A percentile compares a stretch with the other conserved stretches of the same genome.
Evolutionary conservation across 2,113 vertebrate species (phyloP).

Genomic region (Aegotheles bennettii): DNA sequence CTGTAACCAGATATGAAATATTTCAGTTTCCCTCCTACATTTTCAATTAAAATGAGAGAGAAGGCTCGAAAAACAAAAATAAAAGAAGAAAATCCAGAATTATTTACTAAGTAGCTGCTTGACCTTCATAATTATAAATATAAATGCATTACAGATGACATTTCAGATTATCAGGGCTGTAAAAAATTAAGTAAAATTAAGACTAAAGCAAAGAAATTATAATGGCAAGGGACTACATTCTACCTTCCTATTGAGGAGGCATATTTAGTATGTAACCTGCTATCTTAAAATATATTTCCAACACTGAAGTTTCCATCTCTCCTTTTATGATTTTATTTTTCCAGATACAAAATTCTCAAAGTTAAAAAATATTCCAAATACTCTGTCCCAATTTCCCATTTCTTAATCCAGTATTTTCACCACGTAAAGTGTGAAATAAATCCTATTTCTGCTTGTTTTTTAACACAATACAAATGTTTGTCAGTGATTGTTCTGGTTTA

Average conservation of each 20-base stretch:
- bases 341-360: neutral
- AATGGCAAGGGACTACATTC: neutral
- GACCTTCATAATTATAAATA: neutral
- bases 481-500: neutral
- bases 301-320: neutral
- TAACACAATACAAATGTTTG: neutral
- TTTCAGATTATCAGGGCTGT: neutral
- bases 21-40: neutral
- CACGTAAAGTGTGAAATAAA: neutral
- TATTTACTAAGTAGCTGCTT: neutral
- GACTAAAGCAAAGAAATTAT: neutral
- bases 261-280: neutral
- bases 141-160: neutral
- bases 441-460: neutral
- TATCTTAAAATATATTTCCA: neutral
- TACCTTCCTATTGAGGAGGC: neutral
- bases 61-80: neutral
- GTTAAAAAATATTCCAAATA: neutral
- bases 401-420: neutral
- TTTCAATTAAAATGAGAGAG: neutral
- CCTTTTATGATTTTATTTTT: neutral
- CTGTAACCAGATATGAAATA: neutral
- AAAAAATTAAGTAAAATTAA: neutral
- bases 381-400: neutral
- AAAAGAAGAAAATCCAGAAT: neutral